Percentiles rank a stretch among this genome's conserved stretches.
phyloP scores from a whole-genome alignment of 2,888 invertebrate species.

The Polydesmus complanatus region DNA sequence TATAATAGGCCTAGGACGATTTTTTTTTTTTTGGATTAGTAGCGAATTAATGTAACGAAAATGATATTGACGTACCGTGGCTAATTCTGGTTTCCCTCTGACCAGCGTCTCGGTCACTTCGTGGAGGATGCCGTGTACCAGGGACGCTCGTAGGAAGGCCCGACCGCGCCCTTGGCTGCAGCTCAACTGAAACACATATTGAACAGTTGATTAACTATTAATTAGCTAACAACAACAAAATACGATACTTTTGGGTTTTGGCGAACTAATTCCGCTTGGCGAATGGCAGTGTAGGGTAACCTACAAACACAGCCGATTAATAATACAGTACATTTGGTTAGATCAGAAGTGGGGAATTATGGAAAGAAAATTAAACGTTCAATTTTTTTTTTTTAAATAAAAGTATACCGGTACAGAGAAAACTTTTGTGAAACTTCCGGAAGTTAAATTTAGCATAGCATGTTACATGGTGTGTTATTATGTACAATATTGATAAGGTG shows the following conservation, averaged over 20 bases:
- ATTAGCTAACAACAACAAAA: neutral
- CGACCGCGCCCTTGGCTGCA: neutral
- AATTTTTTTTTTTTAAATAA: neutral
- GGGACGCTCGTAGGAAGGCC: slow-evolving; percentile 1
- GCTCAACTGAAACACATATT: neutral
- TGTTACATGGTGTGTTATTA: too few relatives aligned
- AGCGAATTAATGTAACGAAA: neutral
- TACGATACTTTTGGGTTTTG: neutral
- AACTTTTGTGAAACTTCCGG: too few relatives aligned
- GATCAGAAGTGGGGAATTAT: neutral
- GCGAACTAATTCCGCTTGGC: neutral
- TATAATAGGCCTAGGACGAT: neutral
- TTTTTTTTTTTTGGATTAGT: neutral
- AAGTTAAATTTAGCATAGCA: too few relatives aligned
- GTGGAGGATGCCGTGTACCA: neutral
- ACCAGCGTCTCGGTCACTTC: slow-evolving; percentile 1
- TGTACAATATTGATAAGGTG: too few relatives aligned
- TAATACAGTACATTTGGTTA: neutral
- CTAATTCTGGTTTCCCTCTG: neutral
- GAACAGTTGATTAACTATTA: neutral
- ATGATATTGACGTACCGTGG: neutral
- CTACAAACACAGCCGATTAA: neutral
- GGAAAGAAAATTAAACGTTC: neutral
- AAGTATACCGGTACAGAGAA: too few relatives aligned
- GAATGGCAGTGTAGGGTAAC: neutral